Evolutionary conservation across 1,140 invertebrate species (phyloP), one percentile per base, ranked within the genome.

Genomic region (Steinernema khuongi): DNA sequence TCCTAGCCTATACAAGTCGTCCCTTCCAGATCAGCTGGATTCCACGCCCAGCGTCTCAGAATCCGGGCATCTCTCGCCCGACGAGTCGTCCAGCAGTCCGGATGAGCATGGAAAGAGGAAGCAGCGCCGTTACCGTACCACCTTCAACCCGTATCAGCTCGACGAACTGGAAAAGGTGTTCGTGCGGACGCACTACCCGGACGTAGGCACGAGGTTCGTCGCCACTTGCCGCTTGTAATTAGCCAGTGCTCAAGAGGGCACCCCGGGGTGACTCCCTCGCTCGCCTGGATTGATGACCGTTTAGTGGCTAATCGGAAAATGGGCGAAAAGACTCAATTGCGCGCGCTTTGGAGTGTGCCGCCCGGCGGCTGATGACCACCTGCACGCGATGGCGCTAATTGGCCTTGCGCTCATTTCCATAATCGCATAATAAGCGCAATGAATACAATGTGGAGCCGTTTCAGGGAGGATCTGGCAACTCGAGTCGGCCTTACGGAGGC

Each of bases 401-500:
- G 26, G 50, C 50, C 36, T 7, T n/a, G 36, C 36, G 36, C 36
- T 41, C 36, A 41, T 41, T 41, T 41, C 7, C 36, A 41, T 41
- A 41, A 41, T 41, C 36, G 36, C 36, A 7, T 41, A 41, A 41
- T 41, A 41, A n/a, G n/a, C 7, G 36, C 36, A n/a, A 41, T 41
- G n/a, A 41, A 41, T n/a, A n/a, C 36, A 41, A 41, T 7, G 7
- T n/a, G 36, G 7, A 7, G 60, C 31, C 19, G 29, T 77, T 77
- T 78, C 76, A 78, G 77, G 80, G 94, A 97, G 87, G 94, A 97
- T 87, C 88, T 97, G 67, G 94, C 95, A n/a, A 94, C 96, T 90
- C 94, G 96, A 88, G 97, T 97, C 83, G 95, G 96, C 87, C 89
- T 97, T 72, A 97, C 95, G 0, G 95, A 97, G 88, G 94, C 94